A percentile compares a stretch with the other conserved stretches of the same genome.
These are phyloP conservation scores for Paratilapia polleni DNA, from an alignment of 2,113 vertebrate genomes.

Conservation along the genomic window DNA sequence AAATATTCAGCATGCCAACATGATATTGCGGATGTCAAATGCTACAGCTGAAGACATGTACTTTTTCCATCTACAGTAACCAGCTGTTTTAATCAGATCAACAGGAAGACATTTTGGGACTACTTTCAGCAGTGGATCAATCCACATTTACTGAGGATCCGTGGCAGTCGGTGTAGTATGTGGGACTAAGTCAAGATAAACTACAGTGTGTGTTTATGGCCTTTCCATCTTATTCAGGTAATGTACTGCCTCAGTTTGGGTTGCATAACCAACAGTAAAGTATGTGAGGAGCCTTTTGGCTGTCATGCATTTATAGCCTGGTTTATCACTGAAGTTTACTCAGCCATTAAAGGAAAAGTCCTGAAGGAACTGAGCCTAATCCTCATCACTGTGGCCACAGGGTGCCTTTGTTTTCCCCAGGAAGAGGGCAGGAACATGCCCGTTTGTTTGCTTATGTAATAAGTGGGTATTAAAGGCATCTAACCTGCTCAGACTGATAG, in stretches of 20 bases:
- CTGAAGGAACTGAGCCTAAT: background rate
- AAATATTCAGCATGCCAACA: too few relatives aligned
- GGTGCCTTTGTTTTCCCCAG: background rate
- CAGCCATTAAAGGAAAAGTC: background rate
- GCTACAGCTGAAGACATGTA: too few relatives aligned
- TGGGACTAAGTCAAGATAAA: background rate
- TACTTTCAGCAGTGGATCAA: too few relatives aligned
- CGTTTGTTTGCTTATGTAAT: background rate
- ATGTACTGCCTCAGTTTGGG: background rate
- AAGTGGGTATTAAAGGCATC: background rate
- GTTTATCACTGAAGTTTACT: background rate
- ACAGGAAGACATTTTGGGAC: too few relatives aligned
- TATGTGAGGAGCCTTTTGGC: background rate
- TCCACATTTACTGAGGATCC: too few relatives aligned
- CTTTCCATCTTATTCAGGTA: background rate
- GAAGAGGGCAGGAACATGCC: background rate
- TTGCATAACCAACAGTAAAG: background rate
- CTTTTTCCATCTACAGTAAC: too few relatives aligned
- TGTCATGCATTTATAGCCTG: background rate
- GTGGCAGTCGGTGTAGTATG: too few relatives aligned
- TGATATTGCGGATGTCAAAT: too few relatives aligned
- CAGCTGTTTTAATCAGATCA: too few relatives aligned
- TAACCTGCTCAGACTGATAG: slow-evolving; percentile 87
- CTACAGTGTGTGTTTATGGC: background rate
- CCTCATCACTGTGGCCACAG: background rate